Conservation (phyloP, 2,113 vertebrate species). For the Marcusenius ussheri region DNA sequence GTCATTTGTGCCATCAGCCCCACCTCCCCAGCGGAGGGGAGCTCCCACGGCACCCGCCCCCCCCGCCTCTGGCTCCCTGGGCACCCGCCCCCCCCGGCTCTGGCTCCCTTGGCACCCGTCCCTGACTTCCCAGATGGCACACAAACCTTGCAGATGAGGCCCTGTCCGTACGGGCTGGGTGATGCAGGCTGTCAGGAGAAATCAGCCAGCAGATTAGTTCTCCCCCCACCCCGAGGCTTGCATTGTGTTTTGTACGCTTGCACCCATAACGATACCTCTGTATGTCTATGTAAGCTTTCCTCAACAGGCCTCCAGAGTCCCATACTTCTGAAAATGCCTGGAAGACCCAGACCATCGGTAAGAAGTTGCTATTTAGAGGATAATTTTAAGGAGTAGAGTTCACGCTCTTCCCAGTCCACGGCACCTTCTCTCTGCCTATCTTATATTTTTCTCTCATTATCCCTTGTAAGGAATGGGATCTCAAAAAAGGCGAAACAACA, state of each 20-base stretch:
- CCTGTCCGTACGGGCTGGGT: not conserved
- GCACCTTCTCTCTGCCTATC: not conserved
- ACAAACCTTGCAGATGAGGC: not conserved
- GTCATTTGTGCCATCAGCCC: not conserved
- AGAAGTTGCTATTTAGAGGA: not conserved
- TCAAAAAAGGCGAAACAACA: not conserved
- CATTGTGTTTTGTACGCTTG: not conserved
- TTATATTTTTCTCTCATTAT: not conserved
- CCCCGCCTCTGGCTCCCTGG: not conserved
- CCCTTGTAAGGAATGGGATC: not conserved
- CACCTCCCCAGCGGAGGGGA: not conserved
- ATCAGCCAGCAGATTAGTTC: not conserved
- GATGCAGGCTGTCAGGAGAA: too few species aligned
- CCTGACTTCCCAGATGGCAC: not conserved
- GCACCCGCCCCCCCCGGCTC: too few species aligned
- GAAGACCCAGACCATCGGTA: not conserved
- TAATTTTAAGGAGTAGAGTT: not conserved
- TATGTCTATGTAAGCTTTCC: not conserved
- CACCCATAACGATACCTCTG: not conserved
- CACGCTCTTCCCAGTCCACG: not conserved
- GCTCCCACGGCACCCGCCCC: not conserved
- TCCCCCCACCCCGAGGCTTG: not conserved
- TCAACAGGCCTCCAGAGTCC: not conserved
- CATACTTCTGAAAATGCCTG: not conserved
- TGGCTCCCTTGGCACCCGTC: not conserved